Conservation (phyloP, 2,797 vertebrate species). For the Helicolenus hilgendorfi region DNA sequence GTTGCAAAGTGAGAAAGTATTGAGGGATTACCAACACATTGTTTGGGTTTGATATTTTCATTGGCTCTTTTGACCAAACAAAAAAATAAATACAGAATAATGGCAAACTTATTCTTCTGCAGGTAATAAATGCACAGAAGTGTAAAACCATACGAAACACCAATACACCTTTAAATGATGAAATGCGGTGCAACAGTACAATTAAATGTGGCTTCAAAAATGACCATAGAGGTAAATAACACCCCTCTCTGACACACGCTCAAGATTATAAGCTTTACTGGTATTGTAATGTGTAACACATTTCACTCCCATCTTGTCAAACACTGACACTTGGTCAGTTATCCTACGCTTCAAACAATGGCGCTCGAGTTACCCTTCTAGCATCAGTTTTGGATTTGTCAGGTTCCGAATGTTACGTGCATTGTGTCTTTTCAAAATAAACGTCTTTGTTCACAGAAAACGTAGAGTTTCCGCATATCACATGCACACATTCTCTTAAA, state of each 20-base stretch:
- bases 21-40: neutral
- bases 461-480: too few species aligned
- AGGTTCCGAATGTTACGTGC: too few species aligned
- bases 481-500: too few species aligned
- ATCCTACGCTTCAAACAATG: too few species aligned
- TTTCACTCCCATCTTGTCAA: too few species aligned
- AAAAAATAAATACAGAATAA: neutral
- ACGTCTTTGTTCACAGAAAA: too few species aligned
- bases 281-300: neutral
- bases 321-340: fast-evolving
- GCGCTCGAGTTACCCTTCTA: fast-evolving
- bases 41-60: neutral
- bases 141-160: neutral
- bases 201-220: neutral
- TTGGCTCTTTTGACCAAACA: too few species aligned
- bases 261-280: neutral
- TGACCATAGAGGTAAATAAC: neutral
- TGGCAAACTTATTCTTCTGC: neutral
- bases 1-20: neutral
- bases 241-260: neutral
- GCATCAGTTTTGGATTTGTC: too few species aligned
- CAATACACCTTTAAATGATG: neutral
- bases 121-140: neutral
- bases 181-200: neutral
- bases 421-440: too few species aligned